phyloP scores from a whole-genome alignment of 2,888 invertebrate genomes.

The Chalcis sispes region DNA sequence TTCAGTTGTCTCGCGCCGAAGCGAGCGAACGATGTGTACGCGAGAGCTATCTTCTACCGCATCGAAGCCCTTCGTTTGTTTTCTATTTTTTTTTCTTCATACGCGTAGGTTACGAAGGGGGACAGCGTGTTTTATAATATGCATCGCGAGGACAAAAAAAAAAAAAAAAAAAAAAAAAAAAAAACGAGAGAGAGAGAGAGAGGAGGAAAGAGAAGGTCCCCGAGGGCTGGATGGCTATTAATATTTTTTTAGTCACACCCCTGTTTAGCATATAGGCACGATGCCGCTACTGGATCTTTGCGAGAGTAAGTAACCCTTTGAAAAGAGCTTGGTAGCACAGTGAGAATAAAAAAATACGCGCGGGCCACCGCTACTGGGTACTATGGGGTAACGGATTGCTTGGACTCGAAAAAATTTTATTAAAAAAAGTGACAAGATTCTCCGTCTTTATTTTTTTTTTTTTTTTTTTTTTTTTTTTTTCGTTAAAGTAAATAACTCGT shows the following conservation, averaged over 20 bases:
- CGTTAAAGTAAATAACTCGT: constrained; percentile 50
- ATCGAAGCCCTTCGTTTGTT: constrained; percentile 10
- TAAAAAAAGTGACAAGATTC: neutral
- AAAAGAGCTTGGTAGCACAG: too few relatives aligned
- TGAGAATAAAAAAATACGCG: neutral
- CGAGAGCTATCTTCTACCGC: constrained; percentile 16
- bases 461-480: constrained; percentile 1
- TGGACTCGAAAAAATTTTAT: constrained; percentile 27
- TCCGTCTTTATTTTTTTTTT: neutral
- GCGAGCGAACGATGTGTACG: neutral
- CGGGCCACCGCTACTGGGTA: neutral
- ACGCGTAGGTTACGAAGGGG: constrained; percentile 4
- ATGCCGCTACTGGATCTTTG: constrained; percentile 29
- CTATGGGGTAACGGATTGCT: neutral
- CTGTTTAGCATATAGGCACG: constrained; percentile 71
- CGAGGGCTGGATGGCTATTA: constrained; percentile 73
- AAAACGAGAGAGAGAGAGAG: constrained; percentile 7
- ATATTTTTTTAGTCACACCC: constrained; percentile 71
- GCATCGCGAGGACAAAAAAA: constrained; percentile 28
- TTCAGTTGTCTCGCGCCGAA: constrained; percentile 29
- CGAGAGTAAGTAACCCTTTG: constrained; percentile 37
- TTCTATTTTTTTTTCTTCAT: constrained; percentile 20
- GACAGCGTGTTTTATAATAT: constrained; percentile 38
- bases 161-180: constrained; percentile 23
- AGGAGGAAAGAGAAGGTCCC: constrained; percentile 31